These are phyloP conservation scores for Sarcophilus harrisii DNA, from an alignment of 2,797 vertebrate species.

Conservation along the genomic window DNA sequence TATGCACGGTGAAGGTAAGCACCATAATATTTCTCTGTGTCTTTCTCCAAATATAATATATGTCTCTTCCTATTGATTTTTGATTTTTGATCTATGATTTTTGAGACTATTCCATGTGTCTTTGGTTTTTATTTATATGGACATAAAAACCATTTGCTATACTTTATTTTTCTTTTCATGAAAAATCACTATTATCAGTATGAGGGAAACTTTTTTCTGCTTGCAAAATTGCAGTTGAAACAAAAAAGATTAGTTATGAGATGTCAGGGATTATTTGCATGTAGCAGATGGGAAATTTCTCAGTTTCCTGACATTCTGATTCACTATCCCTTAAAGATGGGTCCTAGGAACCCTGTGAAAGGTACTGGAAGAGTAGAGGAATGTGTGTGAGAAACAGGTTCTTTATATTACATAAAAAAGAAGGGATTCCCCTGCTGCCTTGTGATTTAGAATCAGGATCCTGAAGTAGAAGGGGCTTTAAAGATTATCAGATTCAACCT, in stretches of 20 bases:
- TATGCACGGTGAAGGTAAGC: neutral
- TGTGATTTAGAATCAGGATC: neutral
- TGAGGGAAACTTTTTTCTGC: neutral
- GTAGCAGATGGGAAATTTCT: neutral
- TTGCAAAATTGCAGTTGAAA: neutral
- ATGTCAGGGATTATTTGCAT: neutral
- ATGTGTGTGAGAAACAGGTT: neutral
- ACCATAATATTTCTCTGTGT: neutral
- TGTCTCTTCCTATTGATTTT: neutral
- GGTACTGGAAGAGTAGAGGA: neutral
- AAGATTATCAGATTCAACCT: slow-evolving; percentile 37
- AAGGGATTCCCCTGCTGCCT: neutral
- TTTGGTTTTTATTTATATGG: neutral
- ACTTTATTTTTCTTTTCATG: neutral
- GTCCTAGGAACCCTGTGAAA: neutral
- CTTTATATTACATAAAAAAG: neutral
- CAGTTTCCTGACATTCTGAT: neutral
- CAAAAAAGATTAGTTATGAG: neutral
- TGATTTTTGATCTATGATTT: too few species aligned
- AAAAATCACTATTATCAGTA: neutral
- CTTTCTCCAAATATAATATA: neutral
- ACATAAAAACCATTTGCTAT: neutral
- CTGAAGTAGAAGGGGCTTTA: neutral
- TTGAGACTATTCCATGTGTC: neutral
- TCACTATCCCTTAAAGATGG: neutral